These are phyloP conservation scores for Hyperopisus bebe DNA, from an alignment of 2,113 vertebrate species.

Conservation along the genomic window DNA sequence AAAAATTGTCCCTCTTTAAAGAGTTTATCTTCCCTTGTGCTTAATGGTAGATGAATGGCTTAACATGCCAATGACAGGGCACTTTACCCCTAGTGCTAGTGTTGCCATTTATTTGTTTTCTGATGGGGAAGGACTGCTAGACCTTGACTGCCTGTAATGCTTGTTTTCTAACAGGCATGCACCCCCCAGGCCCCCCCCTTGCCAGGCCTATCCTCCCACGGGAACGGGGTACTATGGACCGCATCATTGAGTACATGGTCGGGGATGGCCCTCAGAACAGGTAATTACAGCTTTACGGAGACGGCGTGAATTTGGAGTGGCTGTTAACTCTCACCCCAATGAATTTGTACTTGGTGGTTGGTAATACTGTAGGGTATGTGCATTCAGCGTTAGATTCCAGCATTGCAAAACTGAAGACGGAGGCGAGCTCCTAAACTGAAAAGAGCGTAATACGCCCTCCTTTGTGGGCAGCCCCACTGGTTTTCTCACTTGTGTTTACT, in stretches of 20 bases:
- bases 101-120: constrained; percentile 30
- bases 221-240: constrained; percentile 83
- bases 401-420: background rate
- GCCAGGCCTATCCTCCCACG: constrained; percentile 86
- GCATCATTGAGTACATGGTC: constrained; percentile 93
- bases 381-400: background rate
- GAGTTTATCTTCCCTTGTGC: constrained; percentile 43
- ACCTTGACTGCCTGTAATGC: constrained; percentile 21
- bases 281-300: constrained; percentile 50
- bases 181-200: constrained; percentile 92
- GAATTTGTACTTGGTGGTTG: background rate
- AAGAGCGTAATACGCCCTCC: background rate
- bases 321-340: background rate
- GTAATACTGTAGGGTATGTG: background rate
- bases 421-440: too few species aligned
- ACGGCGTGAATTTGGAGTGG: background rate
- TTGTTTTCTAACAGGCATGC: constrained; percentile 68
- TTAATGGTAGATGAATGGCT: constrained; percentile 28
- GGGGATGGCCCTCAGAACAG: constrained; percentile 97
- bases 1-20: constrained; percentile 48
- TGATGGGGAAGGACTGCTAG: background rate
- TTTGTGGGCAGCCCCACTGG: background rate
- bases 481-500: background rate
- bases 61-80: background rate
- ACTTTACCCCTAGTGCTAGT: background rate